Evolutionary conservation across 2,113 vertebrate genomes (phyloP), one percentile per base, ranked within the genome.

Genomic region (Neotragus moschatus): DNA sequence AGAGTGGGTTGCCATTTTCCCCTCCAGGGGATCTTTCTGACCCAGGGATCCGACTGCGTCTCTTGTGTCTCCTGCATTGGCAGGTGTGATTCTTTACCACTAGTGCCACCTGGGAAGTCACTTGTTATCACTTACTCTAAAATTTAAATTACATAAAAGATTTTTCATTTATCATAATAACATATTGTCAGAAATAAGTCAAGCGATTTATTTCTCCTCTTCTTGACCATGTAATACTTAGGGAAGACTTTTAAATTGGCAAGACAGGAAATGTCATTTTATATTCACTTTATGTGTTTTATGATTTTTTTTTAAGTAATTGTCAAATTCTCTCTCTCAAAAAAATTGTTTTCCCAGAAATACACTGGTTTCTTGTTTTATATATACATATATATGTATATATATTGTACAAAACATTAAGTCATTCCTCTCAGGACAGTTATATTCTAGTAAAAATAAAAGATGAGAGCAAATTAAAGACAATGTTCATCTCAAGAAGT

Each of bases 381-480:
- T 30, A 15, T 79, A 21, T 33, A 51, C 6, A 12, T 49, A 49
- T 11, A 79, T 9, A 49, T 47, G 16, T 30, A 79, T 45, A 47
- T 45, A 28, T 8, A 49, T 80, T 4, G 17, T 82, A 2, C 30
- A 36, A 81, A 84, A 92, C 7, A 61, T 26, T 91, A 14, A 93
- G 8, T 89, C 43, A 87, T 79, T 82, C 56, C 45, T 43, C 33
- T 7, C 33, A 86, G 33, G 7, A 53, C 23, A 90, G 28, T 13
- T 86, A 16, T 49, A 58, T 55, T 94, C 53, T 73, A 88, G 23
- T 88, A 95, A 86, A 97, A 98, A 75, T 77, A 56, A 70, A 87
- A 80, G 36, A 90, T 90, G 12, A 96, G n/a, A 36, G 36, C 28
- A 93, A 84, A 82, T 82, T 43, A 89, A 36, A 89, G 36, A 84